Conservation (phyloP, 2,888 invertebrate species). For the Lordiphosa fenestrarum region DNA sequence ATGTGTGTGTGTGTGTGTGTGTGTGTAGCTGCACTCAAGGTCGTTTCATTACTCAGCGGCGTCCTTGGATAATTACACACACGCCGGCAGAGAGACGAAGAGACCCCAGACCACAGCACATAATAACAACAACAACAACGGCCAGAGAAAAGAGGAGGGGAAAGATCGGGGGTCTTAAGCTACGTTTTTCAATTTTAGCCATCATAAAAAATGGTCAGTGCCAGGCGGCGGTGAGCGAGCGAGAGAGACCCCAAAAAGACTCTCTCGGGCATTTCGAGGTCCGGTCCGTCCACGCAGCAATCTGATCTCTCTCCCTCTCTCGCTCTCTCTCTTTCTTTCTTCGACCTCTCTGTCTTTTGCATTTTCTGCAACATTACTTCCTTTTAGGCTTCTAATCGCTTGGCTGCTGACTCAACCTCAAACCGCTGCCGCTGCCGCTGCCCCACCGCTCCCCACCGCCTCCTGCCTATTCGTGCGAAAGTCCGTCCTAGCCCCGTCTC, state of each 20-base stretch:
- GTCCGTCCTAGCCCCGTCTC: conserved; percentile 50
- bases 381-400: conserved; percentile 74
- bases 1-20: conserved; percentile 12
- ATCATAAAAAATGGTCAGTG: conserved; percentile 62
- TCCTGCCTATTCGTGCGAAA: conserved; percentile 68
- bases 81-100: conserved; percentile 54
- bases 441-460: conserved; percentile 6
- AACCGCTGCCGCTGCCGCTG: conserved; percentile 3
- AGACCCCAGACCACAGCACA: conserved; percentile 39
- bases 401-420: conserved; percentile 56
- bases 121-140: conserved; percentile 48
- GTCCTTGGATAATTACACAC: conserved; percentile 77
- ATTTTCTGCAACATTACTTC: conserved; percentile 76
- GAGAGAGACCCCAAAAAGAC: conserved; percentile 1
- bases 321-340: conserved; percentile 10
- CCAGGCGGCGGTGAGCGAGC: conserved; percentile 16
- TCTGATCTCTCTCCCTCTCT: conserved; percentile 38
- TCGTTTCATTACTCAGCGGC: conserved; percentile 76
- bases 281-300: conserved; percentile 52
- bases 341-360: conserved; percentile 33
- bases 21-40: conserved; percentile 68
- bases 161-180: conserved; percentile 26
- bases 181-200: conserved; percentile 61
- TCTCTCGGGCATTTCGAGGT: conserved; percentile 18
- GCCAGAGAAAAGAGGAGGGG: conserved; percentile 16